phyloP scores from a whole-genome alignment of 2,888 invertebrate genomes.

The Mythimna impura region DNA sequence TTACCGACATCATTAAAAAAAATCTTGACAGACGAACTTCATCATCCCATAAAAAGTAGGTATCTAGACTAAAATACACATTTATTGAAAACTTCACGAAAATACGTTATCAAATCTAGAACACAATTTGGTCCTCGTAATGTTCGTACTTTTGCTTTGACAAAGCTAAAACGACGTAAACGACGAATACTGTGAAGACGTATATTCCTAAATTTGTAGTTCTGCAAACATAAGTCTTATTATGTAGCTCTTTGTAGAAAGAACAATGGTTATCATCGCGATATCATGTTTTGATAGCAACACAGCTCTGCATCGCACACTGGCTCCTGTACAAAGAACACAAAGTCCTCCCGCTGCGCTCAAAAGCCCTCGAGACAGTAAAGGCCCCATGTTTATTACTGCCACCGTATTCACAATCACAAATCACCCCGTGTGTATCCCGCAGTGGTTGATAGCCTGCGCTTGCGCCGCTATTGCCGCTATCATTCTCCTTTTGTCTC shows the following conservation, averaged over 20 bases:
- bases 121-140: neutral
- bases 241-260: neutral
- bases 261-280: neutral
- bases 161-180: no score
- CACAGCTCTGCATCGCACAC: neutral
- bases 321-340: conserved; percentile 4
- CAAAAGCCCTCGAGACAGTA: conserved; percentile 12
- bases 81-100: neutral
- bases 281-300: conserved; percentile 6
- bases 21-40: no score
- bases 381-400: neutral
- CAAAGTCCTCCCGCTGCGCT: conserved; percentile 14
- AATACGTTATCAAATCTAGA: neutral
- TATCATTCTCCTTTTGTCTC: conserved; percentile 67
- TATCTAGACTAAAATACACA: neutral
- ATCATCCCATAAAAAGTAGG: neutral
- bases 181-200: neutral
- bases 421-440: conserved; percentile 39
- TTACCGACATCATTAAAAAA: no score
- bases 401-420: conserved; percentile 1
- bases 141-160: no score
- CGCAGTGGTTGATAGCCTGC: conserved; percentile 34
- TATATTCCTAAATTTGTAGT: neutral
- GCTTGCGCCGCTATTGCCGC: conserved; percentile 50
- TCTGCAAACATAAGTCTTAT: neutral